phyloP scores from a whole-genome alignment of 2,113 vertebrate species.

The Chloropsis cyanopogon region DNA sequence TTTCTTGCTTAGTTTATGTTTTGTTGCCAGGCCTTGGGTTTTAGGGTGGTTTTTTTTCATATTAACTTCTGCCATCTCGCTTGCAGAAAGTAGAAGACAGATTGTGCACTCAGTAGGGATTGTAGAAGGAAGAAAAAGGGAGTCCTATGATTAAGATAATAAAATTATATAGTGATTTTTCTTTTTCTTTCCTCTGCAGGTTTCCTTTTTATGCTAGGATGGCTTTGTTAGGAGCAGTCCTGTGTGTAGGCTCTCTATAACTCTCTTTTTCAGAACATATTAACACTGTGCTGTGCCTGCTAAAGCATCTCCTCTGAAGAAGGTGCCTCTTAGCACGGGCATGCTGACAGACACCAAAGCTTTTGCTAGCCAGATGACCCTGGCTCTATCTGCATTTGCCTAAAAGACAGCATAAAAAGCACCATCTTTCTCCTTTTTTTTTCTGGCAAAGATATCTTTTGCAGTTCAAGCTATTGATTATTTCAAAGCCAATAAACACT shows the following conservation, averaged over 20 bases:
- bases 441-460: background rate
- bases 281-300: background rate
- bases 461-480: background rate
- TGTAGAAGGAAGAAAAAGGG: background rate
- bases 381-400: background rate
- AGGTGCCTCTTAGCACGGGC: fast-evolving
- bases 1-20: background rate
- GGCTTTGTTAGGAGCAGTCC: background rate
- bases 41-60: background rate
- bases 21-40: background rate
- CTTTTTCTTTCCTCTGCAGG: background rate
- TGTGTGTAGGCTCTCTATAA: fast-evolving
- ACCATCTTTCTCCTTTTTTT: background rate
- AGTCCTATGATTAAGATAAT: background rate
- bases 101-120: background rate
- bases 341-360: background rate
- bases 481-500: background rate
- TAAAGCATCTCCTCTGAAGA: background rate
- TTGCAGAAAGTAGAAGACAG: background rate
- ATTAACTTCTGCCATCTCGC: background rate
- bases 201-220: background rate
- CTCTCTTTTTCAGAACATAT: background rate
- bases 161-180: background rate
- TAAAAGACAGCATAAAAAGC: background rate
- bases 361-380: background rate